These are phyloP conservation scores for Intellagama lesueurii DNA, from an alignment of 2,797 vertebrate genomes.

Conservation along the genomic window DNA sequence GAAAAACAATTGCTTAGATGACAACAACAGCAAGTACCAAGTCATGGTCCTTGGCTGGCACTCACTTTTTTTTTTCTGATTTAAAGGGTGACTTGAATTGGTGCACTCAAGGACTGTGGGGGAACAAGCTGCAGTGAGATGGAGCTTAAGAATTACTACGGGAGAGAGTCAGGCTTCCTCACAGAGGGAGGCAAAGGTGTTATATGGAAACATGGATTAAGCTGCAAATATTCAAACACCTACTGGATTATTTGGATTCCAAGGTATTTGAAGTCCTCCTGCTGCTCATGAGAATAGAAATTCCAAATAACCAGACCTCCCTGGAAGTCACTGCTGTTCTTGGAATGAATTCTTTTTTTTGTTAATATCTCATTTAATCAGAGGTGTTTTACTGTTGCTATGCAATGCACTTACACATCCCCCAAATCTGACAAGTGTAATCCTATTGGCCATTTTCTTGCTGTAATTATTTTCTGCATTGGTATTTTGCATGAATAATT, in stretches of 20 bases:
- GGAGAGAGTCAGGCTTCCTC: not conserved
- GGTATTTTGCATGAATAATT: conserved; percentile 19
- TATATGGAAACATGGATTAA: conserved; percentile 61
- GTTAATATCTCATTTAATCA: conserved; percentile 62
- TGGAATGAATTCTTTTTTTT: conserved; percentile 56
- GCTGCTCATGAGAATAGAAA: conserved; percentile 60
- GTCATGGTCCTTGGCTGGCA: not conserved
- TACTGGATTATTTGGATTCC: conserved; percentile 70
- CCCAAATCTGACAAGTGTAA: conserved; percentile 9
- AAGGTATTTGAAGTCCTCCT: conserved; percentile 55
- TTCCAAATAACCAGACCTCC: conserved; percentile 55
- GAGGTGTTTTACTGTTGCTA: conserved; percentile 46
- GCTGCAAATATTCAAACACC: conserved; percentile 63
- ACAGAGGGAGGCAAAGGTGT: not conserved
- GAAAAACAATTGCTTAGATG: not conserved
- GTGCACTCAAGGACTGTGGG: not conserved
- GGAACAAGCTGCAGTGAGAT: not conserved
- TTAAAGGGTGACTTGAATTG: not conserved
- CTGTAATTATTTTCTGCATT: not conserved
- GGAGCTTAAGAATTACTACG: not conserved
- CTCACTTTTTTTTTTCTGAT: not conserved
- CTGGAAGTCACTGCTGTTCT: conserved; percentile 54
- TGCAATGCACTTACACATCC: conserved; percentile 7
- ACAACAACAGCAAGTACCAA: not conserved
- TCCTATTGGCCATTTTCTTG: conserved; percentile 43